Evolutionary conservation across 2,797 vertebrate species (phyloP).

Genomic region (Acipenser transmontanus): DNA sequence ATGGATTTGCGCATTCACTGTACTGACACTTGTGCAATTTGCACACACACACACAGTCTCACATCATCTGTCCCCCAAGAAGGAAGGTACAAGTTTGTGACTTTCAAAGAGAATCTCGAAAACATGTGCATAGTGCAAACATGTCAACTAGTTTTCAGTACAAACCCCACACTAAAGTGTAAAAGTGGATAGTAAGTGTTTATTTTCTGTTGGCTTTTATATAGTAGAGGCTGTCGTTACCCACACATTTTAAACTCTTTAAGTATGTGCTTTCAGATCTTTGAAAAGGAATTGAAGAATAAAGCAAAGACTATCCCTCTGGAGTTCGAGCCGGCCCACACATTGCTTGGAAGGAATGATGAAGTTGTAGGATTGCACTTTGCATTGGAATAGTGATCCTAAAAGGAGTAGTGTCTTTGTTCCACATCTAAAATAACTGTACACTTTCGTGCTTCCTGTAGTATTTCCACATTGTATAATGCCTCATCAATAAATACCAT

Average conservation of each 20-base stretch:
- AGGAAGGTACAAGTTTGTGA: too few species aligned
- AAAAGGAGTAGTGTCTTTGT: too few species aligned
- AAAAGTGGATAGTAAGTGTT: not conserved
- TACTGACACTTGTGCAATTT: too few species aligned
- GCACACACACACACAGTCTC: too few species aligned
- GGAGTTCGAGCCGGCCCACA: constrained; percentile 71
- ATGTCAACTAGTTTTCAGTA: not conserved
- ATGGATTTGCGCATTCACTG: too few species aligned
- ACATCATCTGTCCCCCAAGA: too few species aligned
- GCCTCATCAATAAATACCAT: too few species aligned
- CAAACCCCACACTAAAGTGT: not conserved
- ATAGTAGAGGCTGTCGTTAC: too few species aligned
- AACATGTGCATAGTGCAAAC: not conserved
- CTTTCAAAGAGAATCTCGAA: not conserved
- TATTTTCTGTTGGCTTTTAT: not conserved
- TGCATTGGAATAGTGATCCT: constrained; percentile 47
- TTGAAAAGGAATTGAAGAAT: constrained; percentile 76
- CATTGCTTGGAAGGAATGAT: constrained; percentile 65
- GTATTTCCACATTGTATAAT: too few species aligned
- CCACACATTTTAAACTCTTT: not conserved
- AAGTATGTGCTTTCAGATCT: constrained; percentile 59
- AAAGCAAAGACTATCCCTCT: constrained; percentile 56
- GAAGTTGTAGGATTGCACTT: constrained; percentile 72
- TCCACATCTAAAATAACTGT: too few species aligned
- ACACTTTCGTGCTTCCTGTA: too few species aligned